Conservation (phyloP, 23 tunicate genomes). For the Oikopleura dioica region DNA sequence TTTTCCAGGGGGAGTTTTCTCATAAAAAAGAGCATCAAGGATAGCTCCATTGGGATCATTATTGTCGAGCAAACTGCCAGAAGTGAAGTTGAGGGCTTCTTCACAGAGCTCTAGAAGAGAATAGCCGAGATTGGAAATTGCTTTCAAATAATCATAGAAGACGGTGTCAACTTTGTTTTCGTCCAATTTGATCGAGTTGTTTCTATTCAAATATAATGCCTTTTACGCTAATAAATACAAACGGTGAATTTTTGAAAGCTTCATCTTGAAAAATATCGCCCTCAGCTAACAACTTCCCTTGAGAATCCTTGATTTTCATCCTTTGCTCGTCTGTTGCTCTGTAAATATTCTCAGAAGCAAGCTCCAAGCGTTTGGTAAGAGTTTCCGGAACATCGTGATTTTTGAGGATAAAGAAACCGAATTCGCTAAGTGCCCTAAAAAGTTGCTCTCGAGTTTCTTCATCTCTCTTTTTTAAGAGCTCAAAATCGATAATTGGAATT, state of each 20-base stretch:
- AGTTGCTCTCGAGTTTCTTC: no score
- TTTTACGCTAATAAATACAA: neutral
- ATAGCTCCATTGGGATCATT: neutral
- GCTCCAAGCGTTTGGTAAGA: neutral
- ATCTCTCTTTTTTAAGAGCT: no score
- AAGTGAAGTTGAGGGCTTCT: neutral
- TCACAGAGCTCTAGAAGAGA: neutral
- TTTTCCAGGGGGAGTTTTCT: neutral
- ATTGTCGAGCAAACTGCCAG: neutral
- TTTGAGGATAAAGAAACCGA: neutral
- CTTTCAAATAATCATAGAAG: neutral
- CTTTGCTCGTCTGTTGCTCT: neutral
- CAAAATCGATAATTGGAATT: neutral
- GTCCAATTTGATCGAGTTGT: neutral
- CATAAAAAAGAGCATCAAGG: neutral
- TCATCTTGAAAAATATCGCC: neutral
- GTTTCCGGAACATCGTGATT: neutral
- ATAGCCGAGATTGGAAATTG: neutral
- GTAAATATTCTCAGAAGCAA: neutral
- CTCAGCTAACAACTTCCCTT: neutral
- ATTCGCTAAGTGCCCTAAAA: neutral
- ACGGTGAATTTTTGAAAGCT: neutral
- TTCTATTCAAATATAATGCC: neutral
- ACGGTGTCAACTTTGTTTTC: neutral
- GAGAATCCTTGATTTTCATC: neutral